These are phyloP conservation scores for Silvanus unidentatus DNA, from an alignment of 2,888 invertebrate species.

Conservation along the genomic window DNA sequence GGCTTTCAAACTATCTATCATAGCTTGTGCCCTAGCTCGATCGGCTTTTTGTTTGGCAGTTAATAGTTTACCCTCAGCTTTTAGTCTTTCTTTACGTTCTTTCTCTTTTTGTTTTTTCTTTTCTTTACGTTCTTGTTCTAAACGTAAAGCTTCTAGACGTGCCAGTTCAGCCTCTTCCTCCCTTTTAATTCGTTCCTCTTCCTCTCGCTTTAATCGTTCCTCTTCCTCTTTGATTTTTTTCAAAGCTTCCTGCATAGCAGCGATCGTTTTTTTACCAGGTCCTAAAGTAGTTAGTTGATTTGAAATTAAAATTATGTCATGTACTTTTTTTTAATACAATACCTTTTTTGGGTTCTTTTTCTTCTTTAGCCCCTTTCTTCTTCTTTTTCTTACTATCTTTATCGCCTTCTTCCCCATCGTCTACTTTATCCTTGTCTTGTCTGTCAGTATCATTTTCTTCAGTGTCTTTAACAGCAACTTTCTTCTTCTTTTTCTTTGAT, in stretches of 20 bases:
- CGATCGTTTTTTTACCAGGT: constrained; percentile 81
- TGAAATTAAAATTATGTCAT: constrained; percentile 5
- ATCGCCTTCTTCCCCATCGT: constrained; percentile 36
- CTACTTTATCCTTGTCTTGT: constrained; percentile 51
- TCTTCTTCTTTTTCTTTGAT: constrained; percentile 25
- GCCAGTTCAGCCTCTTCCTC: constrained; percentile 72
- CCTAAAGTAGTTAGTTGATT: too few species aligned
- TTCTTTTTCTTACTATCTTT: constrained; percentile 33
- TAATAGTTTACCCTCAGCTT: constrained; percentile 92
- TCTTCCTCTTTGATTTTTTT: constrained; percentile 86
- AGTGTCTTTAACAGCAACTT: constrained; percentile 36
- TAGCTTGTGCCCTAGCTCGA: constrained; percentile 78
- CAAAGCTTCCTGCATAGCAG: constrained; percentile 89
- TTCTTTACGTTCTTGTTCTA: constrained; percentile 78
- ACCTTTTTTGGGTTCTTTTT: constrained; percentile 50
- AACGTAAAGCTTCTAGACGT: constrained; percentile 65
- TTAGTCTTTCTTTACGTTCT: constrained; percentile 84
- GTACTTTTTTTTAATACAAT: too few species aligned
- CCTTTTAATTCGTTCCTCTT: constrained; percentile 79
- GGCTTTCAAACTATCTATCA: constrained; percentile 82
- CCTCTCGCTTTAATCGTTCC: constrained; percentile 65
- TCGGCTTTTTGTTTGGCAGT: constrained; percentile 93
- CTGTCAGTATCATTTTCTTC: constrained; percentile 46
- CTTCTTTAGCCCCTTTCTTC: constrained; percentile 31
- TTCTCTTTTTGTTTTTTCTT: constrained; percentile 87